Base-by-base conservation (phyloP, 2,797 vertebrate species). In the Dicrostonyx torquatus region DNA sequence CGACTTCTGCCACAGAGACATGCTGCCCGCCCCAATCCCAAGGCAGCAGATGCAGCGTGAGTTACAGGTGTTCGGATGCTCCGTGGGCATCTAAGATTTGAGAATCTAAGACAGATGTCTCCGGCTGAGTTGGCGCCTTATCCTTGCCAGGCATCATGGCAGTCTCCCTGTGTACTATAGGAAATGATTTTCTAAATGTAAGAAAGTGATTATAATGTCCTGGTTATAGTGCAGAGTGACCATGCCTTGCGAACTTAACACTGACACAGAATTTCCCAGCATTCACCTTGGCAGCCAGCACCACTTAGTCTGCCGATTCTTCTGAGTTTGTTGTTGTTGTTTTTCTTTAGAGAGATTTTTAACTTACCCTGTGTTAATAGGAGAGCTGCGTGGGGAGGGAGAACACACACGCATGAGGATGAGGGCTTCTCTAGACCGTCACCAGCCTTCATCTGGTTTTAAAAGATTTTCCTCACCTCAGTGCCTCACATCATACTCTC, bases 171-270 rank as follows among this genome's bases (percentile, higher is more conserved):
- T 70, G 20, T 75, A n/a, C 50, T 55, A 34, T 62, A 31, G 48
- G 79, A 87, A 66, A 79, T 40, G 1, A 88, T 31, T 78, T 94
- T 92, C 53, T 91, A n/a, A 94, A 48, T 37, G 66, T 64, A 10
- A 77, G 68, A 37, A 73, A 75, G n/a, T 50, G 82, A 20, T 73
- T 20, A 53, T 58, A 58, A 1, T 72, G n/a, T 48, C 31, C 20
- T 62, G 13, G 4, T 29, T 84, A 31, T 6, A 73, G n/a, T 55
- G 3, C 55, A 64, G 80, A 37, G 55, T 77, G 43, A 75, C 91
- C 68, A 1, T 91, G 13, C 64, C 62, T 22, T 31, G 43, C 17
- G 37, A 80, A 77, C 31, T 40, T 18, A 34, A 77, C 0, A 0
- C 78, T n/a, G 40, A 34, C 55, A 48, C 68, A 24, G n/a, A 90